These are phyloP conservation scores for Gallinago paraguaiae DNA, from an alignment of 2,113 vertebrate genomes.

Conservation along the genomic window DNA sequence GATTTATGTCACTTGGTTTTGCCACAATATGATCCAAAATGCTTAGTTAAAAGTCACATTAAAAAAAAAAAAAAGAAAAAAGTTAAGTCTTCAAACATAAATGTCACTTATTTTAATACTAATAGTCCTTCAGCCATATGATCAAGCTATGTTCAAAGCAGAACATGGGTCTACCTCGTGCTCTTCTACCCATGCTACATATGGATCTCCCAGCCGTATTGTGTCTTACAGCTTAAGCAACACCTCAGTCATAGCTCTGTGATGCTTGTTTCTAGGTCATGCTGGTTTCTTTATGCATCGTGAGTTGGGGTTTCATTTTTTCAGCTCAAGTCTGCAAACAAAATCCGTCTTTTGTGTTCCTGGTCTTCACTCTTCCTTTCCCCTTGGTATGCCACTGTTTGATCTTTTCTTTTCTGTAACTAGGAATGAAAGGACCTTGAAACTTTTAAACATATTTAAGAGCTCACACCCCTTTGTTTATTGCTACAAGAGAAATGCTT, in stretches of 20 bases:
- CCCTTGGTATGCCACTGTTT: not conserved
- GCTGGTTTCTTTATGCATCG: slow-evolving; percentile 17
- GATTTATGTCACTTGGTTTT: not conserved
- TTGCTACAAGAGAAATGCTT: not conserved
- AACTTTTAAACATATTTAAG: not conserved
- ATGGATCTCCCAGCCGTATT: slow-evolving; percentile 9
- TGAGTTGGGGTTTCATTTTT: not conserved
- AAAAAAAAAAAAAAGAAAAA: not conserved
- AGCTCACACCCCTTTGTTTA: not conserved
- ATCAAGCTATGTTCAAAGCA: not conserved
- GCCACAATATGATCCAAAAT: accelerated
- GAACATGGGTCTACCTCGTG: not conserved
- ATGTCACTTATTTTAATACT: not conserved
- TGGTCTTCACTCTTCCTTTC: not conserved
- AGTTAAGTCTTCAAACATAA: not conserved
- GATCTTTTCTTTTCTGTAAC: not conserved
- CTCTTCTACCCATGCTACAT: not conserved
- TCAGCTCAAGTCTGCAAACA: slow-evolving; percentile 45
- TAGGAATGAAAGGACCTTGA: not conserved
- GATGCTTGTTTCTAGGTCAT: slow-evolving; percentile 28
- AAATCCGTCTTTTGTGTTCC: slow-evolving; percentile 28
- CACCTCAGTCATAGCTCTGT: not conserved
- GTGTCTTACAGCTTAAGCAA: slow-evolving; percentile 40
- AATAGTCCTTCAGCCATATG: not conserved
- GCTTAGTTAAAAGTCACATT: not conserved